phyloP scores from a whole-genome alignment of 2,888 invertebrate species.

The Pristionchus fissidentatus region DNA sequence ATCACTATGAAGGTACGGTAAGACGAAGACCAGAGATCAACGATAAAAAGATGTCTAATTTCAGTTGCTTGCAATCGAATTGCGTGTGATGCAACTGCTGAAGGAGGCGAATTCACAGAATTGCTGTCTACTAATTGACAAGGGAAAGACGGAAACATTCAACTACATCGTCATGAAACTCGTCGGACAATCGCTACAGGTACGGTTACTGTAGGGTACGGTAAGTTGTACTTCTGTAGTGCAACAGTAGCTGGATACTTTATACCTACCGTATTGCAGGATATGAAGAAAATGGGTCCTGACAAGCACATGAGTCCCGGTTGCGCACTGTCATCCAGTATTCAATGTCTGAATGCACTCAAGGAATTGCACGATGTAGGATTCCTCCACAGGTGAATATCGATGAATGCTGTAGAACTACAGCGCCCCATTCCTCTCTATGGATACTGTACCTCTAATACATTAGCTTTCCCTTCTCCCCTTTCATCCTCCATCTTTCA shows the following conservation, averaged over 20 bases:
- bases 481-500: background rate
- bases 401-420: no score
- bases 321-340: constrained; percentile 10
- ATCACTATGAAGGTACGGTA: constrained; percentile 29
- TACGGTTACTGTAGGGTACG: background rate
- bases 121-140: constrained; percentile 39
- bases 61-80: constrained; percentile 36
- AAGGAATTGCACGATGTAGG: constrained; percentile 40
- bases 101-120: constrained; percentile 30
- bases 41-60: background rate
- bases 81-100: constrained; percentile 23
- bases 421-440: background rate
- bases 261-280: constrained; percentile 7
- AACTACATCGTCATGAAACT: constrained; percentile 43
- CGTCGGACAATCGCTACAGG: constrained; percentile 38
- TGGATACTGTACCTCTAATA: no score
- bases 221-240: background rate
- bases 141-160: constrained; percentile 35
- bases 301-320: constrained; percentile 45
- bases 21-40: background rate
- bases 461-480: background rate
- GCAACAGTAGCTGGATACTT: background rate
- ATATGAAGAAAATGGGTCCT: constrained; percentile 46
- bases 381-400: constrained; percentile 25
- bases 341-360: constrained; percentile 35